phyloP scores from a whole-genome alignment of 1,140 invertebrate species.

The Drosophila nigrodunni region DNA sequence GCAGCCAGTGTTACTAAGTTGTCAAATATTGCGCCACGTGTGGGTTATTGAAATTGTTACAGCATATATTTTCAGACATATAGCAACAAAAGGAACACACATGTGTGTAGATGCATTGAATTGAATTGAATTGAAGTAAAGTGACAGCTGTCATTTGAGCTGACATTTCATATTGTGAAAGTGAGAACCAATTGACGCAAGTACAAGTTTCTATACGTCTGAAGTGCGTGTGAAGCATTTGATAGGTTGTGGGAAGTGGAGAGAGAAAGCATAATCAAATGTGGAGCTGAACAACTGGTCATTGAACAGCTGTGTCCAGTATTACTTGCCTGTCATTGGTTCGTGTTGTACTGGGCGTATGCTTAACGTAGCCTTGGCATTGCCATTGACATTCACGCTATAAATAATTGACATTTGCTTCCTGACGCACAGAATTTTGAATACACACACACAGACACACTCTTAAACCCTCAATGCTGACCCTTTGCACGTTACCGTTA shows the following conservation, averaged over 20 bases:
- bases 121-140: constrained; percentile 16
- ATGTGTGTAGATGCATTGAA: constrained; percentile 21
- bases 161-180: constrained; percentile 56
- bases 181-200: constrained; percentile 43
- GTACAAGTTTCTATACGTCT: background rate
- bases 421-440: constrained; percentile 23
- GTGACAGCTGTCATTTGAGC: constrained; percentile 59
- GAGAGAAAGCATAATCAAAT: background rate
- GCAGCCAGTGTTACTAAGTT: background rate
- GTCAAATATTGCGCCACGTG: constrained; percentile 16
- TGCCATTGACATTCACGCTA: constrained; percentile 31
- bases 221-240: constrained; percentile 3
- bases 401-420: constrained; percentile 34
- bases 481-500: background rate
- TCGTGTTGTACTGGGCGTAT: constrained; percentile 6
- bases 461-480: background rate
- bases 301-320: constrained; percentile 19
- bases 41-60: constrained; percentile 18
- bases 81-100: constrained; percentile 18
- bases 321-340: constrained; percentile 10
- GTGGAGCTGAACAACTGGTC: constrained; percentile 2
- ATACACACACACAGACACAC: background rate
- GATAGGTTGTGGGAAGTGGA: background rate
- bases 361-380: constrained; percentile 24
- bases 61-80: constrained; percentile 14